Conservation (phyloP, 2,888 invertebrate genomes). For the Mesochorus sp. region DNA sequence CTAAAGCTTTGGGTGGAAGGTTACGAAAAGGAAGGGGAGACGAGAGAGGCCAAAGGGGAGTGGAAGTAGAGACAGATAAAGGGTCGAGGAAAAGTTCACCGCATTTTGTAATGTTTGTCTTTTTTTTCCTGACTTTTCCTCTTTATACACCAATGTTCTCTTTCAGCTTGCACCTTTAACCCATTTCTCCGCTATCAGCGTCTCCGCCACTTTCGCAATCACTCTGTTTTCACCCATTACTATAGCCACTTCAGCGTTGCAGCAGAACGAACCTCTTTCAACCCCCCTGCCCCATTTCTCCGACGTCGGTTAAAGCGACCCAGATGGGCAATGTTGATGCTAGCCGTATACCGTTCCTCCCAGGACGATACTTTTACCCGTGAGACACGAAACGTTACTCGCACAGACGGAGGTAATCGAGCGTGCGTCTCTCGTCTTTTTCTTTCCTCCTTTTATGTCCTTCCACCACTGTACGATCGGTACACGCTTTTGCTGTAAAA, state of each 20-base stretch:
- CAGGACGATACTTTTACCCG: conserved; percentile 27
- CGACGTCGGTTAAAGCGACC: conserved; percentile 39
- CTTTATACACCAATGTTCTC: background rate
- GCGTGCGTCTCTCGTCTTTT: conserved; percentile 28
- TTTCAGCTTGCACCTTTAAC: background rate
- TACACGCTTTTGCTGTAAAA: background rate
- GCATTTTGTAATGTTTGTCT: too few relatives aligned
- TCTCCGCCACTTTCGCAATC: conserved; percentile 23
- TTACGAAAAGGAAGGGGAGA: too few relatives aligned
- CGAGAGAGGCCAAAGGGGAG: too few relatives aligned
- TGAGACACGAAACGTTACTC: conserved; percentile 31
- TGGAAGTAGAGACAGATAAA: too few relatives aligned
- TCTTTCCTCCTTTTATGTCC: background rate
- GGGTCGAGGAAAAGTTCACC: too few relatives aligned
- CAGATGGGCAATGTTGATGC: conserved; percentile 40
- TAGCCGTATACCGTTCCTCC: conserved; percentile 6
- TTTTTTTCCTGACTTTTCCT: background rate
- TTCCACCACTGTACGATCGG: too few relatives aligned
- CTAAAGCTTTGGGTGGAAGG: too few relatives aligned
- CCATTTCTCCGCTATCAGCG: background rate
- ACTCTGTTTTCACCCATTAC: conserved; percentile 8
- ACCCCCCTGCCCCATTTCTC: background rate
- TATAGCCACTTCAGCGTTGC: background rate
- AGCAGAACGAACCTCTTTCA: conserved; percentile 19
- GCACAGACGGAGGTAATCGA: conserved; percentile 44